phyloP scores from a whole-genome alignment of 2,888 invertebrate species.

The Allacma fusca region DNA sequence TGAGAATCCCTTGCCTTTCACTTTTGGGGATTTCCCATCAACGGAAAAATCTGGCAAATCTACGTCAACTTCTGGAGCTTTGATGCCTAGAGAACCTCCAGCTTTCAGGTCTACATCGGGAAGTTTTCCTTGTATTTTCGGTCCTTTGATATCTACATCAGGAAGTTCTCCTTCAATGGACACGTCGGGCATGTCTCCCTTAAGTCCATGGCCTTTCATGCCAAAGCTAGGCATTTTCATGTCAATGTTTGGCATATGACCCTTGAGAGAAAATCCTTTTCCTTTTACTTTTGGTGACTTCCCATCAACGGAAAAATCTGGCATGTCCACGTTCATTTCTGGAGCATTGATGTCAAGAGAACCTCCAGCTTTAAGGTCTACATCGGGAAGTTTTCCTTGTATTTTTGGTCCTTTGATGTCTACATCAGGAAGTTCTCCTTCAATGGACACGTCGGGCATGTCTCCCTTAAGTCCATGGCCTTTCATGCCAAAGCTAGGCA shows the following conservation, averaged over 20 bases:
- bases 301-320: background rate
- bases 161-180: background rate
- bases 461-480: conserved; percentile 4
- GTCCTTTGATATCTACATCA: background rate
- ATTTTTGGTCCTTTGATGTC: background rate
- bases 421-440: background rate
- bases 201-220: conserved; percentile 9
- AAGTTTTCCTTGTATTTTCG: background rate
- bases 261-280: too few species aligned
- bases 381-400: too few species aligned
- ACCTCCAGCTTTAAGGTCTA: background rate
- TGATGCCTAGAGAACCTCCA: background rate
- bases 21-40: too few species aligned
- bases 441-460: background rate
- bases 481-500: conserved; percentile 13
- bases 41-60: too few species aligned
- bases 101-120: conserved; percentile 8
- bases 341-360: conserved; percentile 4
- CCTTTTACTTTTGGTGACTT: too few species aligned
- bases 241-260: too few species aligned
- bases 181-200: background rate
- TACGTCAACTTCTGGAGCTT: conserved; percentile 13
- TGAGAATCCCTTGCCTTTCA: too few species aligned
- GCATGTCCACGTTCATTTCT: background rate
- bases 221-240: conserved; percentile 7